Conservation (phyloP, 2,113 vertebrate species). For the Origma solitaria region DNA sequence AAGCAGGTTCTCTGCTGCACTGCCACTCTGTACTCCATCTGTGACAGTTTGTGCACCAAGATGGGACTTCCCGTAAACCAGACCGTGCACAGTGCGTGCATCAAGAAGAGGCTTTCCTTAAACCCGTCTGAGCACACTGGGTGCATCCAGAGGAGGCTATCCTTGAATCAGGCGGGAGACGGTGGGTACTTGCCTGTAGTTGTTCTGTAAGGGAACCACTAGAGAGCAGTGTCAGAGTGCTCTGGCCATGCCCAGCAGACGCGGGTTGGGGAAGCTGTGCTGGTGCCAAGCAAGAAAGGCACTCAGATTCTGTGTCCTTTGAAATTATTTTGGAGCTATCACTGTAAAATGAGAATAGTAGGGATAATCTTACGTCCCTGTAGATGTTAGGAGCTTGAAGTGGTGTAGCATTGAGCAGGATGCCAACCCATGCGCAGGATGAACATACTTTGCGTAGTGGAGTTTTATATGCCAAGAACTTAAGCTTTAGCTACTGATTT, state of each 20-base stretch:
- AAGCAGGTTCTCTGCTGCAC: background rate
- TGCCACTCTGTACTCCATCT: rapidly evolving
- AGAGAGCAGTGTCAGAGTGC: conserved; percentile 19
- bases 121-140: rapidly evolving
- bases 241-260: rapidly evolving
- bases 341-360: background rate
- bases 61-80: no score
- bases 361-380: background rate
- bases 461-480: background rate
- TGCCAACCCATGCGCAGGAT: rapidly evolving
- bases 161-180: rapidly evolving
- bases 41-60: no score
- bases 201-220: background rate
- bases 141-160: no score
- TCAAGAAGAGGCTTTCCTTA: no score
- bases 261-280: rapidly evolving
- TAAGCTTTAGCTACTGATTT: background rate
- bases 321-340: background rate
- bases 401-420: rapidly evolving
- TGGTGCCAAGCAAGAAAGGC: rapidly evolving
- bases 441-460: no score
- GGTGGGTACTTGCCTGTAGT: rapidly evolving
- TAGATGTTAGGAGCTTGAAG: background rate
- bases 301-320: rapidly evolving
- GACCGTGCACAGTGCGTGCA: rapidly evolving